Conservation (phyloP, 35 echinoderm and acorn worm genomes). For the Apostichopus japonicus region DNA sequence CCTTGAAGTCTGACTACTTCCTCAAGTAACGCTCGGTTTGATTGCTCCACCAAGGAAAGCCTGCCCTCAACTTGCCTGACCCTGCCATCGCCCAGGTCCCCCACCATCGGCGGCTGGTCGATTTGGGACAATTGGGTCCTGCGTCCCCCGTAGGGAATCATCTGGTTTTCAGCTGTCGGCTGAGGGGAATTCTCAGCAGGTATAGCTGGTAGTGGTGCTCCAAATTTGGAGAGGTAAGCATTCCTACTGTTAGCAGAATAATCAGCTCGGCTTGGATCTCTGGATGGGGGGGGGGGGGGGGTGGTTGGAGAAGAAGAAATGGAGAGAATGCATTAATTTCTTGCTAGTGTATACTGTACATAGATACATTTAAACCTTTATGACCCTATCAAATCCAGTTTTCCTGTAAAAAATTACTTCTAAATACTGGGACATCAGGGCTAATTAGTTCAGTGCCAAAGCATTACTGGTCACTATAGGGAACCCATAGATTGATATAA, state of each 20-base stretch:
- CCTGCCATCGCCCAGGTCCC: conserved; percentile 72
- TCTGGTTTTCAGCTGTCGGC: conserved; percentile 70
- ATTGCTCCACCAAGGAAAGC: conserved; percentile 88
- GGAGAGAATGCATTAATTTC: too few species aligned
- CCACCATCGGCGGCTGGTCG: conserved; percentile 54
- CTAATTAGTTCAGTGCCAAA: too few species aligned
- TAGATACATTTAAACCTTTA: too few species aligned
- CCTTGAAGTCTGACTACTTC: conserved; percentile 95
- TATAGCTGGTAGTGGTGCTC: conserved; percentile 84
- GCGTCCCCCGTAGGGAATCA: conserved; percentile 68
- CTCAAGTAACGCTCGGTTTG: conserved; percentile 82
- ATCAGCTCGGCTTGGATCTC: conserved; percentile 28
- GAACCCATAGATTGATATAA: too few species aligned
- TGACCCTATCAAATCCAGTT: too few species aligned
- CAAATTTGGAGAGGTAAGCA: conserved; percentile 67
- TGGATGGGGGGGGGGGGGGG: neutral
- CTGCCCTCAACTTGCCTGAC: conserved; percentile 78
- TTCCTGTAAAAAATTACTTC: too few species aligned
- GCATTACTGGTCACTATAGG: too few species aligned
- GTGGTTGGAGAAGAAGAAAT: too few species aligned
- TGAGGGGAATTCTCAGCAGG: conserved; percentile 68
- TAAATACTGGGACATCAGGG: too few species aligned
- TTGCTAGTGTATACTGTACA: too few species aligned
- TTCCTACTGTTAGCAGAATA: conserved; percentile 33
- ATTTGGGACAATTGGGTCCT: conserved; percentile 72